Base-by-base conservation (phyloP, 2,113 vertebrate species). In the Stigmatopora argus region DNA sequence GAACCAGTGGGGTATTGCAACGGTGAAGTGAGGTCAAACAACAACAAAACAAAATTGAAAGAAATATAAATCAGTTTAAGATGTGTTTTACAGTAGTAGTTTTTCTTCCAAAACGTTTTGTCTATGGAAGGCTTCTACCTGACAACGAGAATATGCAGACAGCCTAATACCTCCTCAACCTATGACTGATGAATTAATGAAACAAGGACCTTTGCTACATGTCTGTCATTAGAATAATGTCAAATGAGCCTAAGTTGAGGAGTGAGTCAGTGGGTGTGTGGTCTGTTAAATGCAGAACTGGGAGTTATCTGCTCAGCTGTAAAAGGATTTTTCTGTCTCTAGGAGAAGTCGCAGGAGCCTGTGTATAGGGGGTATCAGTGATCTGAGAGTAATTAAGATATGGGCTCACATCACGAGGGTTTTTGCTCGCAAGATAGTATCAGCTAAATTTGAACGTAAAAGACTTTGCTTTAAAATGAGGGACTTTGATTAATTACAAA, bases 381-480 rank as follows among this genome's bases (percentile, higher is more conserved):
- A 88, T 86, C 85, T 86, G 78, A 83, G 86, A 83, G 84, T 88
- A 88, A 89, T 89, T 88, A 89, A 88, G 85, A 89, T 86, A 88
- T 71, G 81, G 81, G 81, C 80, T 81, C 83, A 79, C 86, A 80
- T 86, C 82, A 78, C 80, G 55, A 69, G 84, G 77, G 79, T 70
- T 82, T 41, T 80, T 78, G 83, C 84, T 80, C 53, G 74, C 74
- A 70, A 70, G 80, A 85, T 79, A 85, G 34, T 34, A 78, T 79
- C 79, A 60, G 85, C 84, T 86, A 83, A 82, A 86, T 86, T 78
- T 83, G 64, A 82, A 87, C 14, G 78, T 78, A 78, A 79, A 87
- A 83, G 77, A 82, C 77, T 83, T 80, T 52, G 74, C 69, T 80
- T 81, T 82, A 74, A 81, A 80, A 64, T 12, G 66, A 60, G 78